Conservation (phyloP, 1,140 invertebrate species). For the Pachypsylla venusta region DNA sequence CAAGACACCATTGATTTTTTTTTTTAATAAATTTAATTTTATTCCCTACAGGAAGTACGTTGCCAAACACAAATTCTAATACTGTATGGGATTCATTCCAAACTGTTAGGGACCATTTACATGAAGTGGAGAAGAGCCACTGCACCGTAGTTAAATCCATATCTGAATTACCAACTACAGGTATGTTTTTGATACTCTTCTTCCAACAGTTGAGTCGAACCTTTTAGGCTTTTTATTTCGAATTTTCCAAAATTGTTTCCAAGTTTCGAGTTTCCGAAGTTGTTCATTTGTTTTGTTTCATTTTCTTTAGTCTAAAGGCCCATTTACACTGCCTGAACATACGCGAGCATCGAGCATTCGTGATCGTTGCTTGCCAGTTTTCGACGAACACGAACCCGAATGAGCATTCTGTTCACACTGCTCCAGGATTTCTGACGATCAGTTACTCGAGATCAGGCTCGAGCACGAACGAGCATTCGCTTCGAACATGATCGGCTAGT, state of each 20-base stretch:
- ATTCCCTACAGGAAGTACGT: background rate
- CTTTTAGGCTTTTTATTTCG: background rate
- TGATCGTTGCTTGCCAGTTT: too few relatives aligned
- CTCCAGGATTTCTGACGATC: too few relatives aligned
- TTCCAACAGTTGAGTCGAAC: background rate
- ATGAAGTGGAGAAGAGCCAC: conserved; percentile 28
- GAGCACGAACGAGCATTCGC: too few relatives aligned
- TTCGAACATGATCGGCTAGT: too few relatives aligned
- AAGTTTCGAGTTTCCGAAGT: background rate
- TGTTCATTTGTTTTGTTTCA: background rate
- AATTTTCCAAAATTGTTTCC: background rate
- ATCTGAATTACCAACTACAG: conserved; percentile 4
- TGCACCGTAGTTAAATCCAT: conserved; percentile 5
- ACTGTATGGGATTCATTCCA: conserved; percentile 35
- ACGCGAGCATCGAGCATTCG: conserved; percentile 31
- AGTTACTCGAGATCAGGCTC: too few relatives aligned
- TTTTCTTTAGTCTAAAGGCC: conserved; percentile 7
- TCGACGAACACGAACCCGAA: too few relatives aligned
- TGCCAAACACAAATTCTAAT: conserved; percentile 18
- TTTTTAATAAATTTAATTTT: too few relatives aligned
- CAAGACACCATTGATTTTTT: too few relatives aligned
- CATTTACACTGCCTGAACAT: background rate
- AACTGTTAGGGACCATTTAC: conserved; percentile 33
- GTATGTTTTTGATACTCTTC: background rate
- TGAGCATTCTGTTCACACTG: too few relatives aligned